These are phyloP conservation scores for Mionectes macconnelli DNA, from an alignment of 2,113 vertebrate species.

Conservation along the genomic window DNA sequence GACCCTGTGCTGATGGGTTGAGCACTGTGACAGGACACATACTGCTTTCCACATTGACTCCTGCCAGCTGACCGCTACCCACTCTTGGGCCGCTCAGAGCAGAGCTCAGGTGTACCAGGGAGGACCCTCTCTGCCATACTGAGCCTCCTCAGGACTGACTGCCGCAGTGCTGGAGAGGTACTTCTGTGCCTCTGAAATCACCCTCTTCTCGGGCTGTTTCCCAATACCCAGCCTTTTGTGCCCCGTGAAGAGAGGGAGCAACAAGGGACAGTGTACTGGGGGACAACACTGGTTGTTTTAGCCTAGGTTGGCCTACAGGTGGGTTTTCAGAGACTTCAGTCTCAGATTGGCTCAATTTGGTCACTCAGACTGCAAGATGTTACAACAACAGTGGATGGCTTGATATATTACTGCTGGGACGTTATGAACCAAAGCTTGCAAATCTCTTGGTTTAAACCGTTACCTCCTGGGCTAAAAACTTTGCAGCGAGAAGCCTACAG, in stretches of 20 bases:
- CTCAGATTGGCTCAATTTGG: neutral
- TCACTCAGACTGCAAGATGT: neutral
- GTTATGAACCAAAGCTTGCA: neutral
- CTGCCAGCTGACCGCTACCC: neutral
- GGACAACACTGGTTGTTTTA: neutral
- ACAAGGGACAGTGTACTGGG: neutral
- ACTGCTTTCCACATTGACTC: neutral
- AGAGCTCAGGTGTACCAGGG: neutral
- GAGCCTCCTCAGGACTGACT: neutral
- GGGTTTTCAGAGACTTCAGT: neutral
- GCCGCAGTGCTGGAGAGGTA: neutral
- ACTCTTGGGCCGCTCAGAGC: neutral
- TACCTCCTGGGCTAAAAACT: neutral
- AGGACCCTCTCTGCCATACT: neutral
- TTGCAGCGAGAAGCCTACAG: neutral
- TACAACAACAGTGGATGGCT: neutral
- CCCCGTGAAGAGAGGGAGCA: neutral
- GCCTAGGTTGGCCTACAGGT: neutral
- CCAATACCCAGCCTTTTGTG: rapidly evolving
- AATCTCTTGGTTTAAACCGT: neutral
- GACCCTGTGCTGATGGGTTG: neutral
- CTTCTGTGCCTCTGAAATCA: neutral
- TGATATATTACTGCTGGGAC: neutral
- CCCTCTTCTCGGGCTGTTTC: neutral
- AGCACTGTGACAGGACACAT: rapidly evolving